Evolutionary conservation across 2,888 invertebrate species (phyloP).

Genomic region (Seira ritae): DNA sequence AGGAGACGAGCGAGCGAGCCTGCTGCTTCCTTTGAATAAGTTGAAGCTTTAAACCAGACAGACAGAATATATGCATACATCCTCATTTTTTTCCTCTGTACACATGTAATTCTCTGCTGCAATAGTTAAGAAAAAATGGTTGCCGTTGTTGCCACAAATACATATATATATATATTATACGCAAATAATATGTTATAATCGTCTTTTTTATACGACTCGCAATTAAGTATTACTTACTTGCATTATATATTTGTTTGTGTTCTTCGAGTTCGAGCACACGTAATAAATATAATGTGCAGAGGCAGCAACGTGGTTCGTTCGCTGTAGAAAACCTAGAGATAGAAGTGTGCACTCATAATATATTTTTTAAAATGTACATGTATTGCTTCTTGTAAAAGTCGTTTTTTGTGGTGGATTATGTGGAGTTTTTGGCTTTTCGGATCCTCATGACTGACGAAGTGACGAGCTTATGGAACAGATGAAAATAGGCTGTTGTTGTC

Average conservation of each 20-base stretch:
- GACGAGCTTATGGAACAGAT: slow-evolving; percentile 54
- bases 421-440: slow-evolving; percentile 41
- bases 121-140: too few species aligned
- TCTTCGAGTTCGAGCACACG: background rate
- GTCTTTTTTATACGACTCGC: slow-evolving; percentile 13
- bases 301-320: background rate
- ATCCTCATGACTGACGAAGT: slow-evolving; percentile 28
- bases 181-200: slow-evolving; percentile 6
- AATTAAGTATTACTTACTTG: too few species aligned
- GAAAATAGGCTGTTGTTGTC: slow-evolving; percentile 48
- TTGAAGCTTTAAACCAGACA: too few species aligned
- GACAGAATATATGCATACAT: too few species aligned
- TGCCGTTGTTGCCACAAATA: too few species aligned
- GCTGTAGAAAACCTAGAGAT: background rate
- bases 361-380: slow-evolving; percentile 14
- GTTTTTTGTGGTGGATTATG: slow-evolving; percentile 22
- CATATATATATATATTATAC: too few species aligned
- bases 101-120: too few species aligned
- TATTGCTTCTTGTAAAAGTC: background rate
- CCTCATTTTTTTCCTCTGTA: too few species aligned
- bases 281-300: too few species aligned
- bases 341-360: too few species aligned
- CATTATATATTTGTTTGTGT: background rate
- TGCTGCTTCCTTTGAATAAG: too few species aligned
- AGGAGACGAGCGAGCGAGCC: too few species aligned